Evolutionary conservation across 2,888 invertebrate genomes (phyloP).

Genomic region (Mythimna vitellina): DNA sequence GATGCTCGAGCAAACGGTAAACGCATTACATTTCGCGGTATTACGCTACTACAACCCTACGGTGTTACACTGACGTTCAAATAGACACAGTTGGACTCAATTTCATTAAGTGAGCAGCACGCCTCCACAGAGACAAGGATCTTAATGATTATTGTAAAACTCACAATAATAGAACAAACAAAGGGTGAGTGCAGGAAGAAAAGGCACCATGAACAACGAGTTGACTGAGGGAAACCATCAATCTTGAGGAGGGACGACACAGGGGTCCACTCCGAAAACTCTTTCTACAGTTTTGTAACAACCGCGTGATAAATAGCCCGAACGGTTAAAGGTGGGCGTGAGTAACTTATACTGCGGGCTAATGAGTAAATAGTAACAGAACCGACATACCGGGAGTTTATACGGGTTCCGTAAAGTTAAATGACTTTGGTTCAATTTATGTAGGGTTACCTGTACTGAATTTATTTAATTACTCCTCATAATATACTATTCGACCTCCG

Average conservation of each 20-base stretch:
- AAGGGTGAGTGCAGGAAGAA: constrained; percentile 74
- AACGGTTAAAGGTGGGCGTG: constrained; percentile 75
- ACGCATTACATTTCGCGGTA: constrained; percentile 17
- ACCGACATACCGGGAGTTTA: constrained; percentile 52
- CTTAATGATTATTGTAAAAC: constrained; percentile 75
- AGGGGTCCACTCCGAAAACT: constrained; percentile 84
- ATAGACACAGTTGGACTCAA: constrained; percentile 53
- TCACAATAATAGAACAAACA: constrained; percentile 76
- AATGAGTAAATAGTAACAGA: constrained; percentile 70
- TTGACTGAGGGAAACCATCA: constrained; percentile 82
- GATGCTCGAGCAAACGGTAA: constrained; percentile 49
- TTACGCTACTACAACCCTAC: not conserved
- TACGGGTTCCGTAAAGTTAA: constrained; percentile 53
- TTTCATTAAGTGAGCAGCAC: constrained; percentile 66
- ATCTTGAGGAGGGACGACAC: constrained; percentile 84
- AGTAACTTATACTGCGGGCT: constrained; percentile 72
- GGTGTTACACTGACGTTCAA: constrained; percentile 28
- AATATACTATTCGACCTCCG: constrained; percentile 3
- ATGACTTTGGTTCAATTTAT: constrained; percentile 58
- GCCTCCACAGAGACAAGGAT: constrained; percentile 65
- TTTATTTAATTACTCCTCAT: constrained; percentile 61
- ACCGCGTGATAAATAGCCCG: constrained; percentile 83
- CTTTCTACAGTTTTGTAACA: constrained; percentile 85
- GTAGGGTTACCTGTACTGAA: constrained; percentile 42
- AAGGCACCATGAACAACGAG: constrained; percentile 73